A percentile compares a stretch with the other conserved stretches of the same genome.
phyloP scores from a whole-genome alignment of 2,888 invertebrate species.

The Tenthredo mesomela region DNA sequence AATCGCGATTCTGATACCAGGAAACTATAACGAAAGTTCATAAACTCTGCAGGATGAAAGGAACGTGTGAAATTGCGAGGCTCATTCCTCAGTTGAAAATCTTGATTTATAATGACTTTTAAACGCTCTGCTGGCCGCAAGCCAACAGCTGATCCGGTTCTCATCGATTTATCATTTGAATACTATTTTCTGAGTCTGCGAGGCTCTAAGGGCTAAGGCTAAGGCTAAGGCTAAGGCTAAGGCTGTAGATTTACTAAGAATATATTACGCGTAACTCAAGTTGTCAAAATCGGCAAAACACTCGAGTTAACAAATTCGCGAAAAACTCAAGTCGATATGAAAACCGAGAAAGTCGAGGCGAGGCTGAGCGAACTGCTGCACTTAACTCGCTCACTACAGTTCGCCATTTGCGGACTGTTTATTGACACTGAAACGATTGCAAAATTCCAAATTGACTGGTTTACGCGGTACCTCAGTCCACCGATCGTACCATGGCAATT shows the following conservation, averaged over 20 bases:
- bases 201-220: neutral
- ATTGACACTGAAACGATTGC: conserved; percentile 29
- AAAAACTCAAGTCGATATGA: neutral
- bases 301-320: neutral
- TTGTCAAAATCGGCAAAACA: conserved; percentile 20
- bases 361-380: neutral
- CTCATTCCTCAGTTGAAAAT: conserved; percentile 22
- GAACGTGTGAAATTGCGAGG: conserved; percentile 37
- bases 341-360: neutral
- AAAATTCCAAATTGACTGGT: conserved; percentile 39
- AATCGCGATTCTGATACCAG: neutral
- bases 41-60: conserved; percentile 10
- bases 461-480: neutral
- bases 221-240: neutral
- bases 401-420: conserved; percentile 16
- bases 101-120: conserved; percentile 37
- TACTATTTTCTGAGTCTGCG: neutral
- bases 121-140: conserved; percentile 20
- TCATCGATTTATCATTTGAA: conserved; percentile 36
- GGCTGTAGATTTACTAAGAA: neutral
- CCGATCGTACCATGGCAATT: neutral
- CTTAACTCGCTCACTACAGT: conserved; percentile 1
- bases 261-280: conserved; percentile 11
- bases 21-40: conserved; percentile 10
- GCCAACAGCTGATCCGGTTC: conserved; percentile 40